Percentiles rank a stretch among this genome's conserved stretches.
These are phyloP conservation scores for Heliangelus exortis DNA, from an alignment of 2,797 vertebrate genomes.

Conservation along the genomic window DNA sequence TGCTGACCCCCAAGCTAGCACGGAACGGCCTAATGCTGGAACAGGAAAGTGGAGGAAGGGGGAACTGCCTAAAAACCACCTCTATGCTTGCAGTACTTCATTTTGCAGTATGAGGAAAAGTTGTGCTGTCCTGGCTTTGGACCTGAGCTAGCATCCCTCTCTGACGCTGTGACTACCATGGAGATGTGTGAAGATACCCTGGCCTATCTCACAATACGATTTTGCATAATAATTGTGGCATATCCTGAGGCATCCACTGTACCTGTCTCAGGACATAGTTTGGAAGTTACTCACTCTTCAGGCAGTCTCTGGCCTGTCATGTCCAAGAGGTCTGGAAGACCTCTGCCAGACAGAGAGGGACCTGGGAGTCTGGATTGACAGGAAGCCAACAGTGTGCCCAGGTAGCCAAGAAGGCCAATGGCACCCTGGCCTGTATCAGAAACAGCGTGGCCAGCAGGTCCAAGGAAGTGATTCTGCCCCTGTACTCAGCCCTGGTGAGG, in stretches of 20 bases:
- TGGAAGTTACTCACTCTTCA: background rate
- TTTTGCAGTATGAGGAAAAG: background rate
- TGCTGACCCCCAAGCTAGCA: constrained; percentile 13
- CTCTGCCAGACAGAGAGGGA: no score
- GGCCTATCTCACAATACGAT: background rate
- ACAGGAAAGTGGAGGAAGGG: background rate
- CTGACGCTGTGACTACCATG: background rate
- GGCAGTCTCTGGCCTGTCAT: background rate
- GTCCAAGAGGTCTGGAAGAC: background rate
- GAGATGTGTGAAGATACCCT: background rate
- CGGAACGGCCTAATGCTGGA: constrained; percentile 25
- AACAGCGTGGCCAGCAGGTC: no score
- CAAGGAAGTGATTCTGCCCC: no score
- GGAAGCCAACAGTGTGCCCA: no score
- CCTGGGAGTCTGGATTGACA: no score
- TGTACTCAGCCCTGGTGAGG: no score
- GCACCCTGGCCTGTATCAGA: no score
- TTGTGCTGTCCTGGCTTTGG: background rate
- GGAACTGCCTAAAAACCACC: background rate
- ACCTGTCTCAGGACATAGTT: background rate
- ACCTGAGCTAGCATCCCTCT: background rate
- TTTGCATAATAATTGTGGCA: background rate
- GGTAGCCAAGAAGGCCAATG: no score
- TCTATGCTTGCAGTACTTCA: background rate
- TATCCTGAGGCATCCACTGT: background rate